Evolutionary conservation across 92 coral and sea anemone species (phyloP).

Genomic region (Chrysogorgia sp.): DNA sequence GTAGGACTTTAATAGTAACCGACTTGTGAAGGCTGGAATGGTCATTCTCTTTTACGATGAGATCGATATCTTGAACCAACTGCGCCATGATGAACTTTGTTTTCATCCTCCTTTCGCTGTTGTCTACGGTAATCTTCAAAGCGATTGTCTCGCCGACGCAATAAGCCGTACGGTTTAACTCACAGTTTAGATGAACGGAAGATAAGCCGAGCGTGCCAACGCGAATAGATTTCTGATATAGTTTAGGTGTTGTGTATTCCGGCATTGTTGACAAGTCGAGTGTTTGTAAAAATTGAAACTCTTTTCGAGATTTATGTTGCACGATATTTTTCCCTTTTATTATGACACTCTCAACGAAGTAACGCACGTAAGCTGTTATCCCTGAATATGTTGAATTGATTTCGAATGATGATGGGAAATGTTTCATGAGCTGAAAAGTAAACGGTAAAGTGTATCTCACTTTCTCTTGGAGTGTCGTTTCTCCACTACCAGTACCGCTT

Average conservation of each 20-base stretch:
- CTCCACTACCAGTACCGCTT: neutral
- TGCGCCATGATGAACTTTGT: slow-evolving; percentile 31
- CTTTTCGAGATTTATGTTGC: slow-evolving; percentile 8
- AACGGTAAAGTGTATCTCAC: slow-evolving; percentile 34
- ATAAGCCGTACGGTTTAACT: slow-evolving; percentile 22
- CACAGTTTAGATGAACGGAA: slow-evolving; percentile 20
- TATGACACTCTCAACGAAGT: slow-evolving; percentile 16
- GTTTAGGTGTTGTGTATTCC: slow-evolving; percentile 19
- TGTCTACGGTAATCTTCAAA: slow-evolving; percentile 30
- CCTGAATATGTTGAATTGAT: slow-evolving; percentile 17
- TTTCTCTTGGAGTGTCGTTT: slow-evolving; percentile 21
- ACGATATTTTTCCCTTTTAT: slow-evolving; percentile 6
- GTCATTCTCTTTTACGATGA: slow-evolving; percentile 30
- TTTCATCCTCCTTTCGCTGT: slow-evolving; percentile 20
- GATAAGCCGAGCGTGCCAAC: slow-evolving; percentile 6
- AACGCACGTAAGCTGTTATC: slow-evolving; percentile 29
- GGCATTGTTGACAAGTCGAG: slow-evolving; percentile 8
- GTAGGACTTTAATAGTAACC: slow-evolving; percentile 13
- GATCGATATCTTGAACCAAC: slow-evolving; percentile 31
- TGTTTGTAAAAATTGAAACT: slow-evolving; percentile 19
- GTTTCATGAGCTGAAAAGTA: slow-evolving; percentile 16
- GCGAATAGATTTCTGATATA: slow-evolving; percentile 17
- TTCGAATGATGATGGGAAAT: slow-evolving; percentile 30
- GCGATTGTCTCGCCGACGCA: slow-evolving; percentile 23
- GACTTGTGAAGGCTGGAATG: slow-evolving; percentile 33